These are phyloP conservation scores for Caloenas nicobarica DNA, from an alignment of 2,113 vertebrate genomes.

Conservation along the genomic window DNA sequence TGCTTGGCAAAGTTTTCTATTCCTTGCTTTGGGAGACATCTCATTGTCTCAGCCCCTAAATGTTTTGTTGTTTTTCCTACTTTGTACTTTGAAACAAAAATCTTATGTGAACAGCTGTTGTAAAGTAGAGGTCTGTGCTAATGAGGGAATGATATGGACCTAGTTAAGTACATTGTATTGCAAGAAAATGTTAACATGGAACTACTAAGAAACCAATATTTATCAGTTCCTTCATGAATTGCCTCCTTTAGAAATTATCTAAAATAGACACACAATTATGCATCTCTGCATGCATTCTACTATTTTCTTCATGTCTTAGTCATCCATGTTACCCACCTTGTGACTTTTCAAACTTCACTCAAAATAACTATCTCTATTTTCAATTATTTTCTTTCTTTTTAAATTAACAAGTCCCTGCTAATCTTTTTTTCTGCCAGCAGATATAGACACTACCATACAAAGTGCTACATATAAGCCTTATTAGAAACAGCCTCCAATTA, in stretches of 20 bases:
- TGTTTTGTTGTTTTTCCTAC: not conserved
- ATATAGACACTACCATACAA: not conserved
- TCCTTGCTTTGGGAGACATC: not conserved
- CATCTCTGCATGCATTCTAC: not conserved
- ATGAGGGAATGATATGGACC: not conserved
- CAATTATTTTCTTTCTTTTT: not conserved
- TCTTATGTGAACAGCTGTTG: not conserved
- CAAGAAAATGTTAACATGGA: not conserved
- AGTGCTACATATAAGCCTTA: not conserved
- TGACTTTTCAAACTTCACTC: not conserved
- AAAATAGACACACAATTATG: not conserved
- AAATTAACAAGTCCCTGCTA: not conserved
- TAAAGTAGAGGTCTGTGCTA: not conserved
- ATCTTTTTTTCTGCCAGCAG: not conserved
- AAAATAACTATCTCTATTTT: not conserved
- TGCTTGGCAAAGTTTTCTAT: not conserved
- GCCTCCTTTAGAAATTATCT: not conserved
- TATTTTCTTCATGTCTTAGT: not conserved
- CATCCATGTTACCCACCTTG: not conserved
- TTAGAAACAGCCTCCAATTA: not conserved
- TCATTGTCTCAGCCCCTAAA: not conserved
- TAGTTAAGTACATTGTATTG: not conserved
- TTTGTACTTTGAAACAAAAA: not conserved
- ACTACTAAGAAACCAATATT: not conserved
- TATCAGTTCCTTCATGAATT: not conserved